Conservation (phyloP, 2,888 invertebrate species). For the Andrena dorsata region DNA sequence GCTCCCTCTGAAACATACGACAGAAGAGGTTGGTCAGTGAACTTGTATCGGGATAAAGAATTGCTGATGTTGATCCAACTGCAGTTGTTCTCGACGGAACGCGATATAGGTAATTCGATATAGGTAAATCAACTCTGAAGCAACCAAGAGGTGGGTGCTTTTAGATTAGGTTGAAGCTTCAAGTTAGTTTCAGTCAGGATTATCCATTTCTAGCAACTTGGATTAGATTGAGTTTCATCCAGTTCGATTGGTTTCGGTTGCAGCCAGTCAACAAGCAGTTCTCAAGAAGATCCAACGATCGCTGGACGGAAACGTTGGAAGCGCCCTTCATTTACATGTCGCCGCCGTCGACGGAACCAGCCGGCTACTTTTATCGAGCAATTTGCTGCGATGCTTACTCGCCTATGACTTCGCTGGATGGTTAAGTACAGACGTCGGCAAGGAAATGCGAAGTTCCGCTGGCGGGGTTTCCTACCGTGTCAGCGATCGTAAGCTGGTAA, state of each 20-base stretch:
- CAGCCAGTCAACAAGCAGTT: neutral
- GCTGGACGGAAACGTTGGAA: constrained; percentile 5
- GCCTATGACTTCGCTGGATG: constrained; percentile 31
- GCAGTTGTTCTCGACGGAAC: too few species aligned
- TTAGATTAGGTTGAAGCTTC: neutral
- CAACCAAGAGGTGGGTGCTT: neutral
- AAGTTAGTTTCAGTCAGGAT: neutral
- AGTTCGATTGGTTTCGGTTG: constrained; percentile 10
- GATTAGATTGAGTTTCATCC: neutral
- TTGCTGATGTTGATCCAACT: too few species aligned
- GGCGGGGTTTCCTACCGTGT: constrained; percentile 38
- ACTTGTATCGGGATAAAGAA: neutral
- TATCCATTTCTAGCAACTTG: neutral
- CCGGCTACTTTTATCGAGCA: constrained; percentile 33
- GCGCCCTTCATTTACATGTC: constrained; percentile 24
- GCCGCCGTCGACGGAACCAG: neutral
- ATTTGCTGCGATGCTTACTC: constrained; percentile 41
- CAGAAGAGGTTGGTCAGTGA: constrained; percentile 7
- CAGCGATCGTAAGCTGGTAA: constrained; percentile 47
- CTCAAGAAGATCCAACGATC: neutral
- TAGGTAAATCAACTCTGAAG: constrained; percentile 7
- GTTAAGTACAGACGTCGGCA: constrained; percentile 23
- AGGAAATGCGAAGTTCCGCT: constrained; percentile 45
- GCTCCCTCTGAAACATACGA: constrained; percentile 60
- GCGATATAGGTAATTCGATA: too few species aligned